Percentiles rank a stretch among this genome's conserved stretches.
Evolutionary conservation across 2,797 vertebrate genomes (phyloP).

Genomic region (Poeciliopsis paucimaculata): DNA sequence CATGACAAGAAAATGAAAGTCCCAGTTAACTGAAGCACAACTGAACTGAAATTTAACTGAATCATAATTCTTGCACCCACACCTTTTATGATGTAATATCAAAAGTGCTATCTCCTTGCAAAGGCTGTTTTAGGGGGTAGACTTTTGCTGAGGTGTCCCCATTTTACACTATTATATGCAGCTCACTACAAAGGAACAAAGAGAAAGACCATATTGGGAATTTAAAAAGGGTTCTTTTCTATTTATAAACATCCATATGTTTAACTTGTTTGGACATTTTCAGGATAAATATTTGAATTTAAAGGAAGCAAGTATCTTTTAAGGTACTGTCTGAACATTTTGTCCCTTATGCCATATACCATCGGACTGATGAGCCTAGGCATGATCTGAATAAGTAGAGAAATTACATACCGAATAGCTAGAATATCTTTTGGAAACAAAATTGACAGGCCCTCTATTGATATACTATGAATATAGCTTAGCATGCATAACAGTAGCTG

Average conservation of each 20-base stretch:
- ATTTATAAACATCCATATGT: not conserved
- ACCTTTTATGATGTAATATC: not conserved
- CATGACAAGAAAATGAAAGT: not conserved
- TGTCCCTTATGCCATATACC: slow-evolving; percentile 58
- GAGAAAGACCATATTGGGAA: not conserved
- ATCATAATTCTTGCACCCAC: not conserved
- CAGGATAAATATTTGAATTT: not conserved
- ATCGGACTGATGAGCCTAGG: slow-evolving; percentile 47
- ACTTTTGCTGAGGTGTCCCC: not conserved
- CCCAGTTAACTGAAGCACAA: not conserved
- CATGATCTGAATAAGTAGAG: slow-evolving; percentile 36
- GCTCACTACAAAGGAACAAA: too few relatives aligned
- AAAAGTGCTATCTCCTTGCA: not conserved
- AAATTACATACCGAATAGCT: slow-evolving; percentile 26
- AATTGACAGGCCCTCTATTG: not conserved
- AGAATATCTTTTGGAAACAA: slow-evolving; percentile 23
- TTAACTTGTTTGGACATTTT: not conserved
- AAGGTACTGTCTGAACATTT: slow-evolving; percentile 43
- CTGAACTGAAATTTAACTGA: not conserved
- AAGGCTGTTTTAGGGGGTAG: not conserved
- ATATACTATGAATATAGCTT: slow-evolving; percentile 23
- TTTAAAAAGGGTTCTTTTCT: not conserved
- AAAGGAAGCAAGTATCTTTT: slow-evolving; percentile 17
- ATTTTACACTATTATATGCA: not conserved
- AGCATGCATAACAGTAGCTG: slow-evolving; percentile 59